Evolutionary conservation across 2,888 invertebrate species (phyloP), one percentile per base, ranked within the genome.

Genomic region (Melanostoma scalare): DNA sequence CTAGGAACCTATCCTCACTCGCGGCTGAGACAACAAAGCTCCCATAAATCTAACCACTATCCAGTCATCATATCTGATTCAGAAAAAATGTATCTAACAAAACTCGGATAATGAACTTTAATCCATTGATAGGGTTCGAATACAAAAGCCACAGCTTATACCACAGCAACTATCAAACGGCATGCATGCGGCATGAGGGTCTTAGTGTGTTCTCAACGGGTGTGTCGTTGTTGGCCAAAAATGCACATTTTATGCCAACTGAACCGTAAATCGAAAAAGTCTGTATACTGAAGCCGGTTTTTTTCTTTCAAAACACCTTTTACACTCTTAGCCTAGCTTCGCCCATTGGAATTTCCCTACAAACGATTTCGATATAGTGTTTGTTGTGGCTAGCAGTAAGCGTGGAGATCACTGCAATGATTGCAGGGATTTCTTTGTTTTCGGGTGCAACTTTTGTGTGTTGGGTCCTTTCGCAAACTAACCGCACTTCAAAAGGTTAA

Each of bases 371-470:
- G 20, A 2, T 44, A 20, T 33, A 35, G 44, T 30, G 48, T 40
- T 42, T 30, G 61, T 50, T 42, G 46, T 30, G 55, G 36, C 42
- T 63, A 63, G 40, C 36, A 6, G 50, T 55, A 35, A 72, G 65
- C 81, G 60, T 76, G 81, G 71, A 40, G 82, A 82, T 78, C 63
- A 42, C 36, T 36, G 58, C 52, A 36, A 6, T 8, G 81, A 82
- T 81, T 73, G 68, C 58, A 78, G 78, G 78, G 73, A 78, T 77
- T 69, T 67, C 74, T 75, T 84, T 78, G 79, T 75, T 61, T 84
- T 67, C 38, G 65, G 33, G 42, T 60, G 48, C 53, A 52, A 63
- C 42, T 58, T 40, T 55, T 46, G 58, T 69, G 31, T 48, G 10
- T 42, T 55, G 78, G 48, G 69, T 79, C 79, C 84, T 79, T 74